phyloP scores from a whole-genome alignment of 2,797 vertebrate genomes.

The Podarcis siculus region DNA sequence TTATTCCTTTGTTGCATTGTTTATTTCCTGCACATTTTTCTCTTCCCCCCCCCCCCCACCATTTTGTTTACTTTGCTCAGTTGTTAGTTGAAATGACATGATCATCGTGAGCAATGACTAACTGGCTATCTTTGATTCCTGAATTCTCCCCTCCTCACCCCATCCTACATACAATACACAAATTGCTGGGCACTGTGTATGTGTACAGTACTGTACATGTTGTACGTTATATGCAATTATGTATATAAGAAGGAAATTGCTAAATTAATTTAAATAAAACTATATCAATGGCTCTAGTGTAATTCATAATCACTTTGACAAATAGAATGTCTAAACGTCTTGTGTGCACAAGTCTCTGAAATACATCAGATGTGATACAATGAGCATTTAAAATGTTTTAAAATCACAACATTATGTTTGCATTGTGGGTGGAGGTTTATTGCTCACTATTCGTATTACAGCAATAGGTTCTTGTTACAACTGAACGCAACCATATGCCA shows the following conservation, averaged over 20 bases:
- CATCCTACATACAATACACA: not conserved
- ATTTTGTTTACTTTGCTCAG: too few species aligned
- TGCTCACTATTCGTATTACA: not conserved
- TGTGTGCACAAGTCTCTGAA: accelerated
- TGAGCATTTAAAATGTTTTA: not conserved
- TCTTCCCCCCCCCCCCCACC: too few species aligned
- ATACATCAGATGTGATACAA: not conserved
- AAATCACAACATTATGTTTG: not conserved
- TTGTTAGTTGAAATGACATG: too few species aligned
- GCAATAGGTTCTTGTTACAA: not conserved
- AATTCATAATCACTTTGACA: not conserved
- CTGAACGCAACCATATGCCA: not conserved
- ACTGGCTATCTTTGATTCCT: too few species aligned
- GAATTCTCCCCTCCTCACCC: not conserved
- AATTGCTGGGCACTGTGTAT: too few species aligned
- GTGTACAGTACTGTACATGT: accelerated
- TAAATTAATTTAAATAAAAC: not conserved
- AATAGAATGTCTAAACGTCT: not conserved
- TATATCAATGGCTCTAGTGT: not conserved
- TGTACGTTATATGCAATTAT: not conserved
- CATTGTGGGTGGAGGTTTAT: not conserved
- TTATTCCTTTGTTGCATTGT: too few species aligned
- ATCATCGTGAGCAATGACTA: too few species aligned
- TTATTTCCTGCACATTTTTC: too few species aligned
- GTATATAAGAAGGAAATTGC: not conserved